Conservation (phyloP, 1,140 invertebrate genomes). For the Trachymyrmex septentrionalis region DNA sequence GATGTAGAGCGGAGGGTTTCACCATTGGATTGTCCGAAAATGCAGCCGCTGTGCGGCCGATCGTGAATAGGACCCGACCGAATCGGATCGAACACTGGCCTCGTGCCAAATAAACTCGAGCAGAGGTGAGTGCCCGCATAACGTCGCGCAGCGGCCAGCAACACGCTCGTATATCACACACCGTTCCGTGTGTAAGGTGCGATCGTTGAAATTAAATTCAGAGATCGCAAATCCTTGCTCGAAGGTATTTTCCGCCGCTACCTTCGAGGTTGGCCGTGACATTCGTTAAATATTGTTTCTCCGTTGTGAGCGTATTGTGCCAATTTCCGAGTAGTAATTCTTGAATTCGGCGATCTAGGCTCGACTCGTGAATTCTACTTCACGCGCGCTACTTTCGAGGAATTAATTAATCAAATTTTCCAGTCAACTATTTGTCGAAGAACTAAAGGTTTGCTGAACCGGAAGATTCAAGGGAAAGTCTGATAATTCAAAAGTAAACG, state of each 20-base stretch:
- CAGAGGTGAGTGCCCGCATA: slow-evolving; percentile 31
- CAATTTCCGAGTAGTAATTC: slow-evolving; percentile 14
- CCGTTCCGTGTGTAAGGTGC: slow-evolving; percentile 24
- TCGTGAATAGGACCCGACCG: slow-evolving; percentile 61
- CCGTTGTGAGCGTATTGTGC: not conserved
- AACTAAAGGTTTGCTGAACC: no score
- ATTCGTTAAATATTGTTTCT: slow-evolving; percentile 29
- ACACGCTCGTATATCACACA: slow-evolving; percentile 70
- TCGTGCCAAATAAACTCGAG: slow-evolving; percentile 74
- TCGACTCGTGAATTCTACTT: not conserved
- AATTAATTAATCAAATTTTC: not conserved
- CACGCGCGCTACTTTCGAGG: not conserved
- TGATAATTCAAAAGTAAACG: not conserved
- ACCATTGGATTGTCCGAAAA: slow-evolving; percentile 75
- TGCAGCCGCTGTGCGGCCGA: slow-evolving; percentile 70
- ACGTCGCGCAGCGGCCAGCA: slow-evolving; percentile 23
- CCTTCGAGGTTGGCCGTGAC: not conserved
- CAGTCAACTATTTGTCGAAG: not conserved
- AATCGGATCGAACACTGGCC: slow-evolving; percentile 63
- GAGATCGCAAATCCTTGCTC: slow-evolving; percentile 39
- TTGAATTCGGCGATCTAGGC: not conserved
- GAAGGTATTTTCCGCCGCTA: not conserved
- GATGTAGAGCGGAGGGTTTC: slow-evolving; percentile 34
- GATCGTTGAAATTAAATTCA: slow-evolving; percentile 72
- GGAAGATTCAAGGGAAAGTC: not conserved